Evolutionary conservation across 2,888 invertebrate genomes (phyloP), one percentile per base, ranked within the genome.

Genomic region (Zygaena filipendulae): DNA sequence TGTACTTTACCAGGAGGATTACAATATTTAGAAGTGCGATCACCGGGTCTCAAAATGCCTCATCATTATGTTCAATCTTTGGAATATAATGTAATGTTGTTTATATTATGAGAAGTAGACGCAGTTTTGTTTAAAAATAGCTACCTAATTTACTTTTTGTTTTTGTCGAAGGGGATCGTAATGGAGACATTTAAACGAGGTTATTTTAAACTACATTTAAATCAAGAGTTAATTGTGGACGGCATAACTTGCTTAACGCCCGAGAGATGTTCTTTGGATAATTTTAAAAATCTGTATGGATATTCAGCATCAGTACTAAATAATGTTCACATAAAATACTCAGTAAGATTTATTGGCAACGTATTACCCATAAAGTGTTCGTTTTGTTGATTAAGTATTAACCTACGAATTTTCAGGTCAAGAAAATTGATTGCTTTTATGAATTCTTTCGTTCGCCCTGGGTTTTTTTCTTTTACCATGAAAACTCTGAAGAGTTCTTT

Each of bases 251-350:
- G 89, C 46, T 57, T 87, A 20, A 80, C 82, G 1, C 75, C 64
- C 33, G 69, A 71, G 25, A 67, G 77, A 8, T 81, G 85, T 33
- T 74, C 84, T 11, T 52, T 83, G 8, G 80, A 82, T 21, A 87
- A 87, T 45, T 67, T 89, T 23, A 77, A 82, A 13, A 62, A 81
- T 25, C 57, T 92, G 3, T 91, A 86, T 54, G 91, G 91, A 1
- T 75, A 85, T 33, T 88, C 91, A 45, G 85, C 90, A 26, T 69
- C 81, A 7, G 59, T 87, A 21, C 61, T 92, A 2, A 91, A 91
- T 57, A 87, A 88, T 49, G 50, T 92, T 19, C 60, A 84, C 38
- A 55, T 82, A 13, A 81, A 87, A 38, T 88, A 84, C 52, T 72
- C 83, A 36, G 83, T 81, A 52, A 52, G 61, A 16, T 6, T n/a